These are phyloP conservation scores for Atopsyche davidsoni DNA, from an alignment of 1,140 invertebrate genomes.

Conservation along the genomic window DNA sequence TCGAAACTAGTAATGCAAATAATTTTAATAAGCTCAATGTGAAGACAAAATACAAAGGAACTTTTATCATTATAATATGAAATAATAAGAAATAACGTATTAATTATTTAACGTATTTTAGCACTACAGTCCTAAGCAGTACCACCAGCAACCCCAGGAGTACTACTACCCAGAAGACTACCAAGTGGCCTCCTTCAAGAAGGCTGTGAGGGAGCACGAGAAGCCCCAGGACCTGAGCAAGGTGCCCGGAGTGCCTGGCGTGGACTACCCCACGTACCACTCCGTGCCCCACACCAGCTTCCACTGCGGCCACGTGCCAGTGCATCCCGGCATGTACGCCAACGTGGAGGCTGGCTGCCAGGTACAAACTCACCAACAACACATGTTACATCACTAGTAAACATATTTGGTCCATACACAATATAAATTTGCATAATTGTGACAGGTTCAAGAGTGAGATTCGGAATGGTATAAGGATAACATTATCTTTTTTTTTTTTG, in stretches of 20 bases:
- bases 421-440: neutral
- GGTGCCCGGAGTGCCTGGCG: conserved; percentile 68
- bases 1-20: too few relatives aligned
- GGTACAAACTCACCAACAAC: conserved; percentile 46
- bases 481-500: too few relatives aligned
- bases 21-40: too few relatives aligned
- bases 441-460: too few relatives aligned
- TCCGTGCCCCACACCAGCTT: conserved; percentile 71
- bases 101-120: too few relatives aligned
- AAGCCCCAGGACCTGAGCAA: conserved; percentile 70
- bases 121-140: neutral
- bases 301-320: conserved; percentile 67
- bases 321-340: conserved; percentile 77
- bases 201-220: conserved; percentile 48
- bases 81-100: too few relatives aligned
- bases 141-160: conserved; percentile 9
- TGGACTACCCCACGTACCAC: conserved; percentile 74
- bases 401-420: neutral
- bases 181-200: conserved; percentile 12
- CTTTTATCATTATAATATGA: too few relatives aligned
- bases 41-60: too few relatives aligned
- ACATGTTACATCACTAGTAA: neutral
- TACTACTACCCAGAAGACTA: conserved; percentile 21
- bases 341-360: conserved; percentile 82
- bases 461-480: too few relatives aligned